These are phyloP conservation scores for Entomyzon cyanotis DNA, from an alignment of 2,113 vertebrate species.

Conservation along the genomic window DNA sequence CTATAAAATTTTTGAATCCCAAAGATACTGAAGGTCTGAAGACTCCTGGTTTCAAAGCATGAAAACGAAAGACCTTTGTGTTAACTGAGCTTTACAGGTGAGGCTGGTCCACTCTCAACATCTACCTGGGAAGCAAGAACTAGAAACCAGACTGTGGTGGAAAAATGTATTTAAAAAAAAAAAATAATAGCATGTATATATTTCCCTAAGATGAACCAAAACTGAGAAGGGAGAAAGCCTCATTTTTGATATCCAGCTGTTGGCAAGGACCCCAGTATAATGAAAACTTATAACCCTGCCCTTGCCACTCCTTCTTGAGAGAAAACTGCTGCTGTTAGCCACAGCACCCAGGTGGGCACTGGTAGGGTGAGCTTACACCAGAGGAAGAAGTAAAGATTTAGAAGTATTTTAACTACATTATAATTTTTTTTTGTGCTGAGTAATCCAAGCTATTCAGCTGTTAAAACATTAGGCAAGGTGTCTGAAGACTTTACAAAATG, in stretches of 20 bases:
- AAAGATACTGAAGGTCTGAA: neutral
- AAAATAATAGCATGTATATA: neutral
- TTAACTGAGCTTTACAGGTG: neutral
- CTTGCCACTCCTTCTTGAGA: neutral
- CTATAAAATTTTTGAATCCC: neutral
- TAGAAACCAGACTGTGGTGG: neutral
- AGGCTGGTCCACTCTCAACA: neutral
- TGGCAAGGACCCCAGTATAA: neutral
- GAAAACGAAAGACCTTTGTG: neutral
- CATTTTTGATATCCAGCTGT: neutral
- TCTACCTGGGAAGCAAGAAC: neutral
- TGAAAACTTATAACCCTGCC: neutral
- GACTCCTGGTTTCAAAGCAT: neutral
- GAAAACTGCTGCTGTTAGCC: neutral
- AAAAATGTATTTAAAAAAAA: neutral
- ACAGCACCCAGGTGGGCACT: neutral
- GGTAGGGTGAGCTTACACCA: neutral
- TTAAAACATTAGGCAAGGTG: neutral
- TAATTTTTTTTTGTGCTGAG: neutral
- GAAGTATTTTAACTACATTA: neutral
- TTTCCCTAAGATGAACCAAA: neutral
- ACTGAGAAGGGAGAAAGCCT: neutral
- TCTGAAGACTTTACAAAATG: neutral
- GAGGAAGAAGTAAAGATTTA: neutral
- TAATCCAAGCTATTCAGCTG: neutral